Percentiles rank a stretch among this genome's conserved stretches.
These are phyloP conservation scores for Thecophora atra DNA, from an alignment of 2,888 invertebrate species.

Conservation along the genomic window DNA sequence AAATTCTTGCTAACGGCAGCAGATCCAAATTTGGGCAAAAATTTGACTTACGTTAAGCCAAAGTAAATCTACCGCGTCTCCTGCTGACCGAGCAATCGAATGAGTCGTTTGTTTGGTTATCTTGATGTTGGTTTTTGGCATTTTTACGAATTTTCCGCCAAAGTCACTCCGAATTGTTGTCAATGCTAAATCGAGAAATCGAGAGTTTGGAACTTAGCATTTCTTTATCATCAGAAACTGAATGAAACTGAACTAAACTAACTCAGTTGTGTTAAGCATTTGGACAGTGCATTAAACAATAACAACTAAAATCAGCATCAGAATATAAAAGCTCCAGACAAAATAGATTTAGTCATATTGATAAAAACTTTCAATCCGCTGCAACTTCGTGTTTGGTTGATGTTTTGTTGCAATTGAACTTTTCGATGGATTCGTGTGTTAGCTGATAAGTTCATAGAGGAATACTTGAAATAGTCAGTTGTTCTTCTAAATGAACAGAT, in stretches of 20 bases:
- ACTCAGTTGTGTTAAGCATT: neutral
- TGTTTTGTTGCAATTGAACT: conserved; percentile 21
- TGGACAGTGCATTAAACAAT: neutral
- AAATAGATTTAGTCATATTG: conserved; percentile 9
- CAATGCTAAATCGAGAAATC: neutral
- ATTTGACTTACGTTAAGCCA: neutral
- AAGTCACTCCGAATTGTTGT: neutral
- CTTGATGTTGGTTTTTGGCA: conserved; percentile 30
- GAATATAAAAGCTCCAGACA: neutral
- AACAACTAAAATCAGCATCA: too few relatives aligned
- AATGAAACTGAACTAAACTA: too few relatives aligned
- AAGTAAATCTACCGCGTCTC: too few relatives aligned
- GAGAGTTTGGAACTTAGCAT: too few relatives aligned
- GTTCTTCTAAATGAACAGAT: too few relatives aligned
- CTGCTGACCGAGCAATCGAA: neutral
- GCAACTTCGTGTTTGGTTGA: neutral
- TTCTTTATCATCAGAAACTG: neutral
- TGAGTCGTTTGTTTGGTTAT: conserved; percentile 30
- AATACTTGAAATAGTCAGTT: too few relatives aligned
- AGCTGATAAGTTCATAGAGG: too few relatives aligned
- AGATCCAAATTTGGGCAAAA: conserved; percentile 31
- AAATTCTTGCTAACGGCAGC: conserved; percentile 33
- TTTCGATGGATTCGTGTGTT: too few relatives aligned
- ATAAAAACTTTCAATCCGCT: neutral
- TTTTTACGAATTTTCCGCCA: conserved; percentile 28